Conservation (phyloP, 2,797 vertebrate species). For the Crax fasciolata region DNA sequence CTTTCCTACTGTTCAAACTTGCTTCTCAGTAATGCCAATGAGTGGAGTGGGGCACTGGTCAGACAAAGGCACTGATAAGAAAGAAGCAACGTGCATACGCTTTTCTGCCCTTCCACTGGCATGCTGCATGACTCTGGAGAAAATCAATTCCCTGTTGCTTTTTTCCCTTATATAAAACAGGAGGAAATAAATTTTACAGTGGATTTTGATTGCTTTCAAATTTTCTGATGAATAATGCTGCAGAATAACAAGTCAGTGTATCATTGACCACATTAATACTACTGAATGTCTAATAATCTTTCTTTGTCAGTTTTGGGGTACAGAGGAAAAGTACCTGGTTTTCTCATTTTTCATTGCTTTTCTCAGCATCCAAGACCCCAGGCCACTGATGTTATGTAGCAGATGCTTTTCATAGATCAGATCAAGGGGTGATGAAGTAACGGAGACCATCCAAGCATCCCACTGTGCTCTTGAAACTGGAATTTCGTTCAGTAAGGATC, state of each 20-base stretch:
- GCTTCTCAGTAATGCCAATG: background rate
- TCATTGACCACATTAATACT: background rate
- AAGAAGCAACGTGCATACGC: background rate
- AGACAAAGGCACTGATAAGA: background rate
- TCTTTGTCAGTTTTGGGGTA: background rate
- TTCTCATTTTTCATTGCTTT: conserved; percentile 27
- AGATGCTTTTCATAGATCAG: conserved; percentile 17
- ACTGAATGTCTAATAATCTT: background rate
- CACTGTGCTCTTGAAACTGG: conserved; percentile 45
- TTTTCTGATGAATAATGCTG: conserved; percentile 27
- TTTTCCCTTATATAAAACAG: background rate
- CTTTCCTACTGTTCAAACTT: background rate
- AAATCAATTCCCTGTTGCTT: background rate
- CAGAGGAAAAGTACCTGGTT: conserved; percentile 24
- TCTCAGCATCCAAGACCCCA: background rate
- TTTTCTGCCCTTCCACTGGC: background rate
- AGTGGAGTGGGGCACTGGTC: background rate
- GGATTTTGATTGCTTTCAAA: conserved; percentile 18
- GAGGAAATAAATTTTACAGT: conserved; percentile 25
- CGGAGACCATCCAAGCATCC: background rate
- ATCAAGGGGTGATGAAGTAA: conserved; percentile 30
- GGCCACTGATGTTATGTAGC: background rate
- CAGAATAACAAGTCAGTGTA: background rate
- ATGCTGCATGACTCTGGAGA: background rate
- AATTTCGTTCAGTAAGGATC: conserved; percentile 27